phyloP scores from a whole-genome alignment of 2,888 invertebrate genomes.

The Callosobruchus maculatus region DNA sequence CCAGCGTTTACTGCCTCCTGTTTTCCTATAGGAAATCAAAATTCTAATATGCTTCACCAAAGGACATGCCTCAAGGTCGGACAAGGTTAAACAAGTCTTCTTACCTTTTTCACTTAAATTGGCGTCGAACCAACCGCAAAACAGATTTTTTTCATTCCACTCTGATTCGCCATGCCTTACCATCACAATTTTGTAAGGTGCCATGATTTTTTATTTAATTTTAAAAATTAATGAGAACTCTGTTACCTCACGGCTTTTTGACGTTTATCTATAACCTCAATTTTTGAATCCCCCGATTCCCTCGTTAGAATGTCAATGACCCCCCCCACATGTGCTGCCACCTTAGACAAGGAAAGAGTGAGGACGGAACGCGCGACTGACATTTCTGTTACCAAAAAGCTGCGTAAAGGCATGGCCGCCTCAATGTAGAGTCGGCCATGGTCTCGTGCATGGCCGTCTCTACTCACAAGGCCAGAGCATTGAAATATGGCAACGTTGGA shows the following conservation, averaged over 20 bases:
- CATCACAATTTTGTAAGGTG: conserved; percentile 58
- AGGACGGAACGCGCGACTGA: too few relatives aligned
- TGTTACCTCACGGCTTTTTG: neutral
- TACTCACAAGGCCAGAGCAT: too few relatives aligned
- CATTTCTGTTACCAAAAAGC: too few relatives aligned
- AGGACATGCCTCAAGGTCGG: conserved; percentile 15
- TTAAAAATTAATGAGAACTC: neutral
- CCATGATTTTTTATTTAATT: neutral
- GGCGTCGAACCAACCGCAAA: conserved; percentile 64
- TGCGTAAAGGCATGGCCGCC: too few relatives aligned
- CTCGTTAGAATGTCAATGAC: too few relatives aligned
- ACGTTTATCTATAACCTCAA: too few relatives aligned
- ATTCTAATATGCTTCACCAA: neutral
- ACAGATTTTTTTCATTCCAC: conserved; percentile 61
- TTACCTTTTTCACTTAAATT: conserved; percentile 58
- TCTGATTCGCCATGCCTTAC: conserved; percentile 64
- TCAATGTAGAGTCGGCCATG: too few relatives aligned
- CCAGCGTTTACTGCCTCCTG: conserved; percentile 59
- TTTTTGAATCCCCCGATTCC: neutral
- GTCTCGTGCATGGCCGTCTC: too few relatives aligned
- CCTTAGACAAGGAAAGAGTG: too few relatives aligned
- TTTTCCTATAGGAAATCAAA: conserved; percentile 47
- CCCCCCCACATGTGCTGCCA: too few relatives aligned
- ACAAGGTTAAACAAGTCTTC: conserved; percentile 31
- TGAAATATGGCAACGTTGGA: too few relatives aligned